These are phyloP conservation scores for Thera britannica DNA, from an alignment of 2,888 invertebrate species.

Conservation along the genomic window DNA sequence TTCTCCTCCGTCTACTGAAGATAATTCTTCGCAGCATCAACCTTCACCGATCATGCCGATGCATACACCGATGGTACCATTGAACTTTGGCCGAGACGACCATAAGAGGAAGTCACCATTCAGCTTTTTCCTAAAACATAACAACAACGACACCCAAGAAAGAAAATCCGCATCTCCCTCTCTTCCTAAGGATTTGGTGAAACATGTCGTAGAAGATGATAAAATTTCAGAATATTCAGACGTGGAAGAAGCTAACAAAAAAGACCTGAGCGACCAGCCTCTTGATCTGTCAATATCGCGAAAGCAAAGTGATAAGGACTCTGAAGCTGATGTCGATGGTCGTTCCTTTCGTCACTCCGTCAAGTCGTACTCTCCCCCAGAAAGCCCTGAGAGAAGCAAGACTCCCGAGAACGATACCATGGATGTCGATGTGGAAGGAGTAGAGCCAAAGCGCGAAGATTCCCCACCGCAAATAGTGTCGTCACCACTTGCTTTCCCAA, in stretches of 20 bases:
- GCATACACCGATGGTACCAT: constrained; percentile 64
- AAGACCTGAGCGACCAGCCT: constrained; percentile 87
- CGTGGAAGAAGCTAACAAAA: constrained; percentile 66
- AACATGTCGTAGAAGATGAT: constrained; percentile 61
- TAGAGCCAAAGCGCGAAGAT: constrained; percentile 75
- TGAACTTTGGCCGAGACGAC: constrained; percentile 67
- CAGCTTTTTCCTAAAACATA: constrained; percentile 65
- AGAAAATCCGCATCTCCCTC: constrained; percentile 61
- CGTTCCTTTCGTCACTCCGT: constrained; percentile 73
- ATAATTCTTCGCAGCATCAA: constrained; percentile 85
- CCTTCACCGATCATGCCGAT: constrained; percentile 88
- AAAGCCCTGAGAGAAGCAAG: constrained; percentile 72
- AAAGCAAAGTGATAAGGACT: constrained; percentile 78
- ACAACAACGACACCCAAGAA: constrained; percentile 62
- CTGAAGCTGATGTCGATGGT: constrained; percentile 71
- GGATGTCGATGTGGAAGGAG: constrained; percentile 84
- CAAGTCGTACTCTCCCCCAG: constrained; percentile 78
- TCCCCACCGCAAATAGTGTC: constrained; percentile 70
- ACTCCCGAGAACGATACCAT: constrained; percentile 81
- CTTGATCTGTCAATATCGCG: constrained; percentile 89
- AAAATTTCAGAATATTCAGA: constrained; percentile 70
- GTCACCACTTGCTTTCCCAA: constrained; percentile 90
- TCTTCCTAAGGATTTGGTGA: constrained; percentile 71
- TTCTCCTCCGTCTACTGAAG: constrained; percentile 88
- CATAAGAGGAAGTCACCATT: constrained; percentile 70